Base-by-base conservation (phyloP, 1,140 invertebrate genomes). In the Pogonus chalceus region DNA sequence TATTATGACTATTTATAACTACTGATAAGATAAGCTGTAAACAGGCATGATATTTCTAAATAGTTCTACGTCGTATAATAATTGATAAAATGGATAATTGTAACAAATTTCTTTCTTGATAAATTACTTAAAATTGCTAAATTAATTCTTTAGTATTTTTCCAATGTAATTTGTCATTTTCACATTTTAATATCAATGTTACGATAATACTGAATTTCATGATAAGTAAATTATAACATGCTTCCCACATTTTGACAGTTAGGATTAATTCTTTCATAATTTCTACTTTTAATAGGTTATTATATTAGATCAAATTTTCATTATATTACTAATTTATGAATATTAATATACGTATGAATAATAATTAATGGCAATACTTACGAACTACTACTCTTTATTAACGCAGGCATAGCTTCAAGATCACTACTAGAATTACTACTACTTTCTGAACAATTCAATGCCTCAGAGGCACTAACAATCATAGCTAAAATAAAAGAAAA, bases 391-490 rank as follows among this genome's bases (percentile, higher is more conserved):
- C 57, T 65, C 51, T 56, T 52, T 22, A 65, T 61, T 56, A 65
- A 58, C 52, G 62, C 62, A 49, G 62, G 64, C 62, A 65, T 65
- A 50, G 56, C 59, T 62, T 63, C 55, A 47, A 54, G n/a, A 56
- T 56, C 57, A 52, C 54, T 53, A 58, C 50, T 31, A 47, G 23
- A 56, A 50, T 57, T 55, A 49, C 48, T 49, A 21, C 59, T 57
- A 49, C 55, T 55, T 61, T 54, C 64, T 51, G 53, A 59, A 56
- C 24, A 62, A 62, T 56, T 64, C 53, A 64, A 51, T 46, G 55
- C 53, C 56, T 65, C 59, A 47, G 54, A 53, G 51, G 57, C 60
- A 65, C 58, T 65, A 58, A 64, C 60, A 58, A 64, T 63, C 64
- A 65, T 65, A 64, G 62, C 62, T 64, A 64, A 63, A 58, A 56